phyloP scores from a whole-genome alignment of 2,888 invertebrate species.

The Thalpophila matura region DNA sequence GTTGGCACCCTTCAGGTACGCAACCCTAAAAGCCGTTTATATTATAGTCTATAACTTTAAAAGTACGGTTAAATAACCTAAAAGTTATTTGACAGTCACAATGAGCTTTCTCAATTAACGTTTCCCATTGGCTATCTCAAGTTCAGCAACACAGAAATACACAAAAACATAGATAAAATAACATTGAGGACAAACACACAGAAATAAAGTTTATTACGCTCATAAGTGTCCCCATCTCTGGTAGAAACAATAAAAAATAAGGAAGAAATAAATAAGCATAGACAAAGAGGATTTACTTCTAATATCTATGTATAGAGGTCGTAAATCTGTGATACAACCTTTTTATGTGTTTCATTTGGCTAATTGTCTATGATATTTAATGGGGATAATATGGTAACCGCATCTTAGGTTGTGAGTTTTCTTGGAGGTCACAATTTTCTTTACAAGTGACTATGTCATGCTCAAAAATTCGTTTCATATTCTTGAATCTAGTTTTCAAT shows the following conservation, averaged over 20 bases:
- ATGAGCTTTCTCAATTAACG: background rate
- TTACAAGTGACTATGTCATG: background rate
- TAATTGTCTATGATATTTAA: conserved; percentile 52
- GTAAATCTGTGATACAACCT: conserved; percentile 56
- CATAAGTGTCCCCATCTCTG: conserved; percentile 51
- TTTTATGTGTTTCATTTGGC: conserved; percentile 60
- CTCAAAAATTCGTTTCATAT: too few relatives aligned
- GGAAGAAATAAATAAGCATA: conserved; percentile 59
- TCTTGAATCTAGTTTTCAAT: too few relatives aligned
- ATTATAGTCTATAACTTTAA: too few relatives aligned
- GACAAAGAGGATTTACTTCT: conserved; percentile 37
- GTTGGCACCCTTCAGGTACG: too few relatives aligned
- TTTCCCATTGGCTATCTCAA: conserved; percentile 8
- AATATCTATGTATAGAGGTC: conserved; percentile 50
- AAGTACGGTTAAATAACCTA: too few relatives aligned
- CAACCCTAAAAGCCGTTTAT: too few relatives aligned
- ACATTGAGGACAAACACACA: conserved; percentile 43
- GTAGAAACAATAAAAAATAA: conserved; percentile 59
- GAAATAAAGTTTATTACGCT: conserved; percentile 59
- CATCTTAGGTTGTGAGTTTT: background rate
- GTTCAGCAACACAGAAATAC: conserved; percentile 16
- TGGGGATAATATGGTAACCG: conserved; percentile 22
- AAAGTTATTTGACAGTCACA: background rate
- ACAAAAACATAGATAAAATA: conserved; percentile 34
- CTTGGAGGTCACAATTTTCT: background rate